Evolutionary conservation across 2,888 invertebrate genomes (phyloP).

Genomic region (Nephrotoma guestfalica): DNA sequence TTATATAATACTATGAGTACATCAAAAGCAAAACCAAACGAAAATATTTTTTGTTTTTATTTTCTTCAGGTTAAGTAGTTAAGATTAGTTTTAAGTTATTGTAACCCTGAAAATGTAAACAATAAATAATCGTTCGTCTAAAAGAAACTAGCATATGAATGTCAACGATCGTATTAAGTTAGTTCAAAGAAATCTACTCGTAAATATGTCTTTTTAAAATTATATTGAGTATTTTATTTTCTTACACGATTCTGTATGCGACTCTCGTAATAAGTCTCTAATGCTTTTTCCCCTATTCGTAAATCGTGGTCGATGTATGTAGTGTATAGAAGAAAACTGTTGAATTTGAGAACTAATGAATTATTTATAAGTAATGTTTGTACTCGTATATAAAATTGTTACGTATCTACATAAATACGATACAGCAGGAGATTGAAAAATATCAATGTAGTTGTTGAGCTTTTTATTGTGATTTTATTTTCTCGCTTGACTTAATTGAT

Average conservation of each 20-base stretch:
- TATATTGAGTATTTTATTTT: background rate
- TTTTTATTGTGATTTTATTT: background rate
- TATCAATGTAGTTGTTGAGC: background rate
- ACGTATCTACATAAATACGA: background rate
- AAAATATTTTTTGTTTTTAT: background rate
- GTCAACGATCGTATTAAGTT: slow-evolving; percentile 4
- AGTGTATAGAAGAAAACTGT: background rate
- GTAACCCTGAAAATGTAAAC: slow-evolving; percentile 5
- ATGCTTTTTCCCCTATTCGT: background rate
- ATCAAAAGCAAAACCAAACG: no score
- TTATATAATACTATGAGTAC: background rate
- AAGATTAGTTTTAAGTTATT: background rate
- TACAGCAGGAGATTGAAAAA: background rate
- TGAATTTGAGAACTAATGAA: background rate
- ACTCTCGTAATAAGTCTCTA: background rate
- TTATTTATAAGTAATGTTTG: background rate
- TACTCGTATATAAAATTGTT: background rate
- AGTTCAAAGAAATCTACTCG: background rate
- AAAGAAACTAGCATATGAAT: background rate
- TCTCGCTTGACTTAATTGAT: background rate
- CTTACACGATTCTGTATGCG: background rate
- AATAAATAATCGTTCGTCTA: background rate
- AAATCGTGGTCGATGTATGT: background rate
- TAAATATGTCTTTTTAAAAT: background rate
- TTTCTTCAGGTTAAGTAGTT: background rate